phyloP scores from a whole-genome alignment of 64 coral and sea anemone species.

The Porites australiensis region DNA sequence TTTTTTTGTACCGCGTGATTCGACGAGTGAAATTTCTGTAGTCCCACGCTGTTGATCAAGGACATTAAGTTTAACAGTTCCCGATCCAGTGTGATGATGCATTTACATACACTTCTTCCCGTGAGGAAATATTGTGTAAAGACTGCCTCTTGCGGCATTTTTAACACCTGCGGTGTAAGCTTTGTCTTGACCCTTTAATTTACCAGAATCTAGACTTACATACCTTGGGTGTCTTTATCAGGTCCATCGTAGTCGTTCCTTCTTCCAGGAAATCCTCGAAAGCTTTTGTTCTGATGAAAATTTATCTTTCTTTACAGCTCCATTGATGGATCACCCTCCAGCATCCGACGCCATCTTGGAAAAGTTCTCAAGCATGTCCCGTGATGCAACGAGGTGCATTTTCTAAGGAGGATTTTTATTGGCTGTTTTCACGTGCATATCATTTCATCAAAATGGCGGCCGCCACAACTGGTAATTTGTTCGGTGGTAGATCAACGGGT shows the following conservation, averaged over 20 bases:
- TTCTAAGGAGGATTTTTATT: constrained; percentile 58
- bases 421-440: background rate
- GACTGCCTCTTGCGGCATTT: no score
- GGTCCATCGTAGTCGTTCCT: background rate
- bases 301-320: background rate
- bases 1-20: no score
- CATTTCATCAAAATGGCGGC: constrained; percentile 61
- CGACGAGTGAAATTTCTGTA: no score
- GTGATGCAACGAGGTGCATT: constrained; percentile 34
- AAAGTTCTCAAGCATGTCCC: constrained; percentile 21
- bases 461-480: constrained; percentile 37
- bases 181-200: background rate
- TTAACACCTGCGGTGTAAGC: no score
- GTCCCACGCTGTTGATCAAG: no score
- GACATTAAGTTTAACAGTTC: no score
- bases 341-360: constrained; percentile 2
- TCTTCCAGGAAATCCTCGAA: background rate
- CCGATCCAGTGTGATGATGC: no score
- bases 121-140: no score
- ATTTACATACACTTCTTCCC: no score
- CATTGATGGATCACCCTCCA: background rate
- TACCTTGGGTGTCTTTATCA: constrained; percentile 53
- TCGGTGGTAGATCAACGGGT: constrained; percentile 31
- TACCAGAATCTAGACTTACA: background rate
- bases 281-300: background rate